phyloP scores from a whole-genome alignment of 53 echinoderm and acorn worm species.

The Hippasteria phrygiana region DNA sequence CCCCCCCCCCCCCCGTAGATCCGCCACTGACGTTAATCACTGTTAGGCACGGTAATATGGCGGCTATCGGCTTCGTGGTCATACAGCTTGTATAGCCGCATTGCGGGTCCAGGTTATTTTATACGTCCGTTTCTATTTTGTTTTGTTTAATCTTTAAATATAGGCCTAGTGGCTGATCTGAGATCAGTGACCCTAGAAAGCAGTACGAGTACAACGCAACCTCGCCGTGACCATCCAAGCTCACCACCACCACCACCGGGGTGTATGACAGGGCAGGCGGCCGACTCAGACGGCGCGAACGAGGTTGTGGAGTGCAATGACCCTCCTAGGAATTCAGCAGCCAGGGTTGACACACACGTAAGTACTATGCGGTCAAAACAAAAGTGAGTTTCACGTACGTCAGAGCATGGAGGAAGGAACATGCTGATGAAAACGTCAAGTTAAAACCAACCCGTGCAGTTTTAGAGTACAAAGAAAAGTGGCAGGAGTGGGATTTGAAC shows the following conservation, averaged over 20 bases:
- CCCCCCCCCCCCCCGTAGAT: too few relatives aligned
- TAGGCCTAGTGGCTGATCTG: background rate
- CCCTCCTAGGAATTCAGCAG: conserved; percentile 40
- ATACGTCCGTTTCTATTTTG: background rate
- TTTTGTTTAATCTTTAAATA: background rate
- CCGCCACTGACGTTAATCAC: too few relatives aligned
- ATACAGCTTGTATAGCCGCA: background rate
- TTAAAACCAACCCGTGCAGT: background rate
- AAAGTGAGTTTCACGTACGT: background rate
- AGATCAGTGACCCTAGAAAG: background rate
- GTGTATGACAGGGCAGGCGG: conserved; percentile 1
- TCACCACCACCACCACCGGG: conserved; percentile 1
- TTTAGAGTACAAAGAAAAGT: background rate
- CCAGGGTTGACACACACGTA: conserved; percentile 53
- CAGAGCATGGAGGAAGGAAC: too few relatives aligned
- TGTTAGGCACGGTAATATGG: too few relatives aligned
- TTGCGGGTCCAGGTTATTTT: background rate
- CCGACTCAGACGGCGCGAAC: conserved; percentile 6
- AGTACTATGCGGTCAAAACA: background rate
- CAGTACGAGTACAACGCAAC: background rate
- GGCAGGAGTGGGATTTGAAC: too few relatives aligned
- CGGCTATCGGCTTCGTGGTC: too few relatives aligned
- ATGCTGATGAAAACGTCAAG: background rate
- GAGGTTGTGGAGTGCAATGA: background rate
- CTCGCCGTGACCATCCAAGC: background rate